Evolutionary conservation across 2,113 vertebrate species (phyloP).

Genomic region (Salvelinus sp.): DNA sequence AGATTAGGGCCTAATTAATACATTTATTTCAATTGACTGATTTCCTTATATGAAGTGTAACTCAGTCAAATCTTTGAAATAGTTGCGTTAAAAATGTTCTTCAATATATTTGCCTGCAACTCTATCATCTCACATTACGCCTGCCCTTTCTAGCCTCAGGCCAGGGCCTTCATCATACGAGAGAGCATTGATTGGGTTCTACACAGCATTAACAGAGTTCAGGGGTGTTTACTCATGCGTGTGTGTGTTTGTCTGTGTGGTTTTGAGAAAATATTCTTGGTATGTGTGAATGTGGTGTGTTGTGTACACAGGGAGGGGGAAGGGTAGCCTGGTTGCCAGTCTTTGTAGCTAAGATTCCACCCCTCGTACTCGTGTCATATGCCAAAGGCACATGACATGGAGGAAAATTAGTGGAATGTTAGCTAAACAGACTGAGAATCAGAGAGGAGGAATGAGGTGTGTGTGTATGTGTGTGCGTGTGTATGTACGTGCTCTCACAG

Average conservation of each 20-base stretch:
- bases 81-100: no score
- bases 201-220: neutral
- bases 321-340: neutral
- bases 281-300: slow-evolving; percentile 61
- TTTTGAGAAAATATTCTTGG: slow-evolving; percentile 62
- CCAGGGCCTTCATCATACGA: neutral
- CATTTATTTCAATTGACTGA: no score
- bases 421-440: no score
- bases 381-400: no score
- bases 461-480: no score
- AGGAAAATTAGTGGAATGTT: neutral
- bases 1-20: no score
- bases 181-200: neutral
- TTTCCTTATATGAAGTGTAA: no score
- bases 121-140: neutral
- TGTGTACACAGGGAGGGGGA: slow-evolving; percentile 31
- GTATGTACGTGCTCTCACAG: no score
- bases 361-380: no score
- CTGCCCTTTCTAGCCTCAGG: neutral
- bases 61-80: no score
- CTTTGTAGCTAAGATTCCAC: no score
- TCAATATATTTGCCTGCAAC: no score
- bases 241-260: slow-evolving; percentile 23
- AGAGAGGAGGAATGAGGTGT: neutral
- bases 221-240: neutral